Evolutionary conservation across 1,140 invertebrate genomes (phyloP).

Genomic region (Calliopsis andreniformis): DNA sequence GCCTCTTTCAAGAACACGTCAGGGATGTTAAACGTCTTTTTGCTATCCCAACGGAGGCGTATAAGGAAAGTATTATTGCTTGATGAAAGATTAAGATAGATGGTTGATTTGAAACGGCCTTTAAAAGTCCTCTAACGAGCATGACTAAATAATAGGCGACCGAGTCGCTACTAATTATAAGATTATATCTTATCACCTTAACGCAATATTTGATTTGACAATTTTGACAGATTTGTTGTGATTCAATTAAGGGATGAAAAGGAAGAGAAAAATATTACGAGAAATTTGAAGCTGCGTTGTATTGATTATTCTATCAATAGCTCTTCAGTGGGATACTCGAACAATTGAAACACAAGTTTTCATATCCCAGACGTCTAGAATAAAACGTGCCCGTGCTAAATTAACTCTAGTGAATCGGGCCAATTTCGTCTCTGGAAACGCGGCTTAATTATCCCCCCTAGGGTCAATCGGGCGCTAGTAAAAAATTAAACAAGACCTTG

Average conservation of each 20-base stretch:
- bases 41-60: neutral
- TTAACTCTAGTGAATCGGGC: neutral
- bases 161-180: neutral
- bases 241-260: too few relatives aligned
- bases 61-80: neutral
- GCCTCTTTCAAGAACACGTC: constrained; percentile 8
- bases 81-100: neutral
- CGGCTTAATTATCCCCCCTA: neutral
- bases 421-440: neutral
- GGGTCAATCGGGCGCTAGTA: neutral
- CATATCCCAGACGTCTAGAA: too few relatives aligned
- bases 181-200: too few relatives aligned
- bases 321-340: too few relatives aligned
- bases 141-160: neutral
- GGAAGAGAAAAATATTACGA: too few relatives aligned
- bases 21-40: constrained; percentile 8
- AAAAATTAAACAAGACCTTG: too few relatives aligned
- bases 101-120: neutral
- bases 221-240: too few relatives aligned
- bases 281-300: too few relatives aligned
- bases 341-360: too few relatives aligned
- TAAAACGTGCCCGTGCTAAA: neutral
- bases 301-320: too few relatives aligned
- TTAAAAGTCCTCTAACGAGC: neutral
- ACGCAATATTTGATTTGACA: too few relatives aligned